phyloP scores from a whole-genome alignment of 2,888 invertebrate species.

The Protophormia terraenovae region DNA sequence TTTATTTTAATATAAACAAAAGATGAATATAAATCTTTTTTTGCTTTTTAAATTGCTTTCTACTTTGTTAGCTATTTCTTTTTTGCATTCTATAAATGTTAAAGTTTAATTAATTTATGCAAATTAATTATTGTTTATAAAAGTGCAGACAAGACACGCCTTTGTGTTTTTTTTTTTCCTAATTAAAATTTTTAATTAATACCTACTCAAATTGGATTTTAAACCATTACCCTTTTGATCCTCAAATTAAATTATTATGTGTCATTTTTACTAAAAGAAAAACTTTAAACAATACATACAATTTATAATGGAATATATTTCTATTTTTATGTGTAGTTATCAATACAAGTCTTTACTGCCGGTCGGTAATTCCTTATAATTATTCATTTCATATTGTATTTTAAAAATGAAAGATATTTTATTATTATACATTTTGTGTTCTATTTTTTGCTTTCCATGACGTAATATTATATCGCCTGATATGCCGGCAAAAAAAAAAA shows the following conservation, averaged over 20 bases:
- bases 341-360: not conserved
- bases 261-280: not conserved
- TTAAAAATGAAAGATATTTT: not conserved
- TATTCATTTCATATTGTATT: not conserved
- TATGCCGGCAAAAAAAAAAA: slow-evolving; percentile 26
- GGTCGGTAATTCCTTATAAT: not conserved
- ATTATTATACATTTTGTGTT: not conserved
- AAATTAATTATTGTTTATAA: no score
- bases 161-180: not conserved
- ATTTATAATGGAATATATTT: not conserved
- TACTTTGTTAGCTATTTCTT: not conserved
- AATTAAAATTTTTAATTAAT: not conserved
- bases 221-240: not conserved
- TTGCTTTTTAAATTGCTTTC: not conserved
- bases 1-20: no score
- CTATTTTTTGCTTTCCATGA: slow-evolving; percentile 22
- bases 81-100: no score
- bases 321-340: not conserved
- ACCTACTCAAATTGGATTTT: no score
- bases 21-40: no score
- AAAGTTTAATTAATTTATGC: slow-evolving; percentile 8
- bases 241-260: not conserved
- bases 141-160: not conserved
- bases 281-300: not conserved
- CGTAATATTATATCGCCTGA: slow-evolving; percentile 55